phyloP scores from a whole-genome alignment of 1,140 invertebrate genomes.

The Pseudomyrmex gracilis region DNA sequence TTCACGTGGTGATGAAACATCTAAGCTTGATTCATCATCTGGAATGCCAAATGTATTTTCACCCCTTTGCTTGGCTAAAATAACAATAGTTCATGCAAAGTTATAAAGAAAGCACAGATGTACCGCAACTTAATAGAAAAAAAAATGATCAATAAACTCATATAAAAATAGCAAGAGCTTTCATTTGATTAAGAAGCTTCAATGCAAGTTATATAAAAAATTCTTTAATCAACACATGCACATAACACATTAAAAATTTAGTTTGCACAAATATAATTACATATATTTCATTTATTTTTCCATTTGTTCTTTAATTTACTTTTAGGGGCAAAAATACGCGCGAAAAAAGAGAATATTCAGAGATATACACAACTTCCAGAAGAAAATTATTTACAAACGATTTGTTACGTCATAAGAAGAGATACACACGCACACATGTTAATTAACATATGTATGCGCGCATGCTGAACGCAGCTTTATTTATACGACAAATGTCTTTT shows the following conservation, averaged over 20 bases:
- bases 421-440: too few species aligned
- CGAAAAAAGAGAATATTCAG: too few species aligned
- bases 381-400: too few species aligned
- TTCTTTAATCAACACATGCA: neutral
- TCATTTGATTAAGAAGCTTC: conserved; percentile 11
- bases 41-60: conserved; percentile 85
- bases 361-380: too few species aligned
- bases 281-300: too few species aligned
- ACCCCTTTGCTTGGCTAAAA: conserved; percentile 81
- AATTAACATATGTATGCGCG: too few species aligned
- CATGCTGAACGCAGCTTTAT: neutral
- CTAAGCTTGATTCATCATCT: conserved; percentile 89
- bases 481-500: neutral
- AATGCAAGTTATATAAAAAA: neutral
- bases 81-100: conserved; percentile 64
- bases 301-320: too few species aligned
- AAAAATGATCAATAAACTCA: neutral
- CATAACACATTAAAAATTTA: too few species aligned
- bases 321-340: too few species aligned
- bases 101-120: conserved; percentile 27
- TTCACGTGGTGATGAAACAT: conserved; percentile 89
- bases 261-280: too few species aligned
- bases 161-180: neutral
- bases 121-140: conserved; percentile 13
- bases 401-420: too few species aligned